phyloP scores from a whole-genome alignment of 1,140 invertebrate species.

The Lamellibrachia luymesi region DNA sequence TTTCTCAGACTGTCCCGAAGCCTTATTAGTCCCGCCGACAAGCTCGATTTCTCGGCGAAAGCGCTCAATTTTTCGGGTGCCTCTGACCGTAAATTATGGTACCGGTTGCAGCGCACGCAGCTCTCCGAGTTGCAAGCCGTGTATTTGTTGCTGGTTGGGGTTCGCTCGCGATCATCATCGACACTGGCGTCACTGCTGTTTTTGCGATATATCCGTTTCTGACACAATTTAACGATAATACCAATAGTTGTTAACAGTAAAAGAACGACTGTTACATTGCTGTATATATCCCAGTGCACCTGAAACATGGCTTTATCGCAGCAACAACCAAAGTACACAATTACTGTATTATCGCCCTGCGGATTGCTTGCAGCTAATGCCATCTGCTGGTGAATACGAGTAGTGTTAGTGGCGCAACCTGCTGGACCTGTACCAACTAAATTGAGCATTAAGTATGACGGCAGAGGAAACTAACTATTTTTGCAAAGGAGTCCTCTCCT shows the following conservation, averaged over 20 bases:
- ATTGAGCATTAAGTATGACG: too few relatives aligned
- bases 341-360: background rate
- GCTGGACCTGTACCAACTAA: too few relatives aligned
- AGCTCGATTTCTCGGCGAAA: background rate
- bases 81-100: constrained; percentile 4
- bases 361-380: background rate
- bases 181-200: background rate
- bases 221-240: background rate
- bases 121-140: constrained; percentile 9
- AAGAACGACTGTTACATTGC: background rate
- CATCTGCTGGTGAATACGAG: background rate
- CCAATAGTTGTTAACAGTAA: background rate
- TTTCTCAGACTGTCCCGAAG: background rate
- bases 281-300: background rate
- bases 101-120: constrained; percentile 15
- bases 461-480: too few relatives aligned
- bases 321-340: background rate
- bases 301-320: background rate
- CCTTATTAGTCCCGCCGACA: background rate
- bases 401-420: background rate
- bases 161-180: background rate
- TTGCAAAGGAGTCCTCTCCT: too few relatives aligned
- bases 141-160: background rate
- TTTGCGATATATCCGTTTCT: background rate
- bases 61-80: background rate